Conservation (phyloP, 2,888 invertebrate genomes). For the Zele albiditarsus region DNA sequence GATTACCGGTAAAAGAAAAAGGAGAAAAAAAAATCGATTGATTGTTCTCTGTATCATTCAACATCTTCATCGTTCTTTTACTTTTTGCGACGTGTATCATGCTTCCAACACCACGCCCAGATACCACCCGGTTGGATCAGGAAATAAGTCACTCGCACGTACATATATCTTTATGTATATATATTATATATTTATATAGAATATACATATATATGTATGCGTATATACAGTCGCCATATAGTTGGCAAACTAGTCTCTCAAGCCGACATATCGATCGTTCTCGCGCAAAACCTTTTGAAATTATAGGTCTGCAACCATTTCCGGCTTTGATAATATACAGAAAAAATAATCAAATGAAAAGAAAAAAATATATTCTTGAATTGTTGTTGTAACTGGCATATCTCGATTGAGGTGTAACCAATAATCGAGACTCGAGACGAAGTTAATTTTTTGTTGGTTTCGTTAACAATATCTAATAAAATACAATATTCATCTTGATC, state of each 20-base stretch:
- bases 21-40: background rate
- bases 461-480: background rate
- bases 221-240: slow-evolving; percentile 3
- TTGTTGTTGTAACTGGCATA: slow-evolving; percentile 14
- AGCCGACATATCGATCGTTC: slow-evolving; percentile 5
- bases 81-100: background rate
- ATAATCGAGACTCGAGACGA: background rate
- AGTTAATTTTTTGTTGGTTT: slow-evolving; percentile 29
- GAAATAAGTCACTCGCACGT: slow-evolving; percentile 18
- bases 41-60: slow-evolving; percentile 9
- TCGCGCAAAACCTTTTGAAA: slow-evolving; percentile 10
- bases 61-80: slow-evolving; percentile 12
- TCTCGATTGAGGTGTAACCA: background rate
- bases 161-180: background rate
- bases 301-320: slow-evolving; percentile 28
- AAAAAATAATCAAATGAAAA: background rate
- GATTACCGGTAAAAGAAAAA: background rate
- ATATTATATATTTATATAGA: background rate
- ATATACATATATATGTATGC: background rate
- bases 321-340: slow-evolving; percentile 19
- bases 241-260: slow-evolving; percentile 17
- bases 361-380: slow-evolving; percentile 7
- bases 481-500: background rate
- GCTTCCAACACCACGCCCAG: slow-evolving; percentile 25
- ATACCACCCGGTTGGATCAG: slow-evolving; percentile 10